A percentile compares a stretch with the other conserved stretches of the same genome.
These are phyloP conservation scores for Stictonetta naevosa DNA, from an alignment of 2,113 vertebrate species.

Conservation along the genomic window DNA sequence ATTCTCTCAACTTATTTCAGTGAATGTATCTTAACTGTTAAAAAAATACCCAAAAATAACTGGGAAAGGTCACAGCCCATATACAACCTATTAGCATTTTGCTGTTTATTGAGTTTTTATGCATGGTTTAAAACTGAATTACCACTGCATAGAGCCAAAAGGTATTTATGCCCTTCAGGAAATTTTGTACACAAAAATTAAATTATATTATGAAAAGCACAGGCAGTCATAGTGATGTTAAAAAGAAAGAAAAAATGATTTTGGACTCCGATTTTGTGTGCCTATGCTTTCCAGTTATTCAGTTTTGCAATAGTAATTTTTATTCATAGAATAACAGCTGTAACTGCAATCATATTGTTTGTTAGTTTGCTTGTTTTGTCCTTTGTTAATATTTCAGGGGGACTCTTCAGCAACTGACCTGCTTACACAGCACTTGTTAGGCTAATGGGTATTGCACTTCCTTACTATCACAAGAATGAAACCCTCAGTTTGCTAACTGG, in stretches of 20 bases:
- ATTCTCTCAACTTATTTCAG: not conserved
- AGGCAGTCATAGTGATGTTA: not conserved
- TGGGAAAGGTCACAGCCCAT: conserved; percentile 45
- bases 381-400: not conserved
- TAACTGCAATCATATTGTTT: not conserved
- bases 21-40: conserved; percentile 13
- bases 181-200: conserved; percentile 65
- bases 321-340: not conserved
- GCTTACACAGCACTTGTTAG: not conserved
- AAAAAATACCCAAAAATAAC: conserved; percentile 47
- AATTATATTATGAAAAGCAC: conserved; percentile 48
- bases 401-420: not conserved
- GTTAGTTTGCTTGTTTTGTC: not conserved
- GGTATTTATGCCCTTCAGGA: conserved; percentile 62
- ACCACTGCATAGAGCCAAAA: conserved; percentile 47
- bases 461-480: not conserved
- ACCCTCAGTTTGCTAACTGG: not conserved
- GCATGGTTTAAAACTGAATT: conserved; percentile 67
- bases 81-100: conserved; percentile 8
- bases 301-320: not conserved
- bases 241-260: not conserved
- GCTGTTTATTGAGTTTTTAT: conserved; percentile 67
- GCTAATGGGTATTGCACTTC: not conserved
- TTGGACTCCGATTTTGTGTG: not conserved
- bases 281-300: not conserved